Conservation (phyloP, 2,888 invertebrate species). For the Hydraecia micacea region DNA sequence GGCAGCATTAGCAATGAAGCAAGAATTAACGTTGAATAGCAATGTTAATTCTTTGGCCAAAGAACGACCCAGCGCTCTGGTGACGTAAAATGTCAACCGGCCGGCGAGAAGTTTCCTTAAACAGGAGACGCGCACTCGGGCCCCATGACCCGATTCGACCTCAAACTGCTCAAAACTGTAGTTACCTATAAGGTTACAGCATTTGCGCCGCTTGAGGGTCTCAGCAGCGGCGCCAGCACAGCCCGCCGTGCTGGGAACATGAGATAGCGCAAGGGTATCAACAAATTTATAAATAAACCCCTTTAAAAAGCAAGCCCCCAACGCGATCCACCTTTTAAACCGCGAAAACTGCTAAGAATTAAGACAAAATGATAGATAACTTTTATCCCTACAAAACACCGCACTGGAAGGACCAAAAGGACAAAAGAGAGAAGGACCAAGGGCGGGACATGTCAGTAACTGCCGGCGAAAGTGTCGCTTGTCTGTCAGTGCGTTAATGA, state of each 20-base stretch:
- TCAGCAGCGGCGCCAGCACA: neutral
- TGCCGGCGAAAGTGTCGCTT: conserved; percentile 2
- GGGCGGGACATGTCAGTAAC: conserved; percentile 31
- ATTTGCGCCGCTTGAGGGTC: neutral
- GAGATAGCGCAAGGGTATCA: neutral
- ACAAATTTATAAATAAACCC: too few relatives aligned
- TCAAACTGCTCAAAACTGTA: neutral
- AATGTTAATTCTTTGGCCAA: too few relatives aligned
- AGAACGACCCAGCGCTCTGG: neutral
- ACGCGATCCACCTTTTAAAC: too few relatives aligned
- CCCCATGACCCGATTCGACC: neutral
- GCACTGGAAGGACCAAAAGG: neutral
- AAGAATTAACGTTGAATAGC: too few relatives aligned
- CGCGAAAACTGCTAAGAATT: neutral
- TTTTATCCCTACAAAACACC: neutral
- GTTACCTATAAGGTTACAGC: neutral
- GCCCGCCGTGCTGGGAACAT: neutral
- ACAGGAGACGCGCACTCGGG: neutral
- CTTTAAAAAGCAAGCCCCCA: too few relatives aligned
- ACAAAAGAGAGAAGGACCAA: conserved; percentile 1
- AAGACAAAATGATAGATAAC: neutral
- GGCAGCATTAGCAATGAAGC: neutral
- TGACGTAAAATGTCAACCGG: neutral
- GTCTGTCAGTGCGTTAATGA: conserved; percentile 34
- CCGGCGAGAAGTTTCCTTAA: too few relatives aligned